Evolutionary conservation across 2,113 vertebrate species (phyloP).

Genomic region (Terrapene triunguis): DNA sequence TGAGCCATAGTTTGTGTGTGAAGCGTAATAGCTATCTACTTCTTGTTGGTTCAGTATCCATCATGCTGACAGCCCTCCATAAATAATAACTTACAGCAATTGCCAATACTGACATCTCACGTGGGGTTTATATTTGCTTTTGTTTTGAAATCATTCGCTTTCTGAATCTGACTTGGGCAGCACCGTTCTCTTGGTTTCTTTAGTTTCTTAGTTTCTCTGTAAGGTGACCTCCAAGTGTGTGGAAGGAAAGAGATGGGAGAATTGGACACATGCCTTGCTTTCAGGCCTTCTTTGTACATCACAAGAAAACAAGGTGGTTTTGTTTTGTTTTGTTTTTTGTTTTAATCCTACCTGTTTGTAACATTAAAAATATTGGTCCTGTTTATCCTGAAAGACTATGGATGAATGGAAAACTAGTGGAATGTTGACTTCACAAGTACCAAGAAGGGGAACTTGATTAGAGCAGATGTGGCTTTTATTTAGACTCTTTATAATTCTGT

Average conservation of each 20-base stretch:
- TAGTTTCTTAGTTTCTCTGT: not conserved
- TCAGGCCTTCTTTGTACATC: not conserved
- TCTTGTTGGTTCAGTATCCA: not conserved
- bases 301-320: fast-evolving
- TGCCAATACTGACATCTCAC: not conserved
- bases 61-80: not conserved
- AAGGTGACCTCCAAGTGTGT: not conserved
- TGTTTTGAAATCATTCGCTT: not conserved
- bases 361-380: not conserved
- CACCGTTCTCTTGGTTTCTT: not conserved
- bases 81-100: not conserved
- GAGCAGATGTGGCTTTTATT: slow-evolving; percentile 39
- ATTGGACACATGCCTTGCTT: not conserved
- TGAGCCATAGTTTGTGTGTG: fast-evolving
- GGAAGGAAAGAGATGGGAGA: not conserved
- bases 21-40: not conserved
- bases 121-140: not conserved
- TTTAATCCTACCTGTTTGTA: not conserved
- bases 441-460: not conserved
- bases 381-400: not conserved
- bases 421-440: slow-evolving; percentile 16
- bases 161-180: not conserved
- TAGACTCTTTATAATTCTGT: slow-evolving; percentile 26
- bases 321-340: not conserved
- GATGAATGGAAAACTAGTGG: not conserved